phyloP scores from a whole-genome alignment of 2,113 vertebrate genomes.

The Edolisoma coerulescens region DNA sequence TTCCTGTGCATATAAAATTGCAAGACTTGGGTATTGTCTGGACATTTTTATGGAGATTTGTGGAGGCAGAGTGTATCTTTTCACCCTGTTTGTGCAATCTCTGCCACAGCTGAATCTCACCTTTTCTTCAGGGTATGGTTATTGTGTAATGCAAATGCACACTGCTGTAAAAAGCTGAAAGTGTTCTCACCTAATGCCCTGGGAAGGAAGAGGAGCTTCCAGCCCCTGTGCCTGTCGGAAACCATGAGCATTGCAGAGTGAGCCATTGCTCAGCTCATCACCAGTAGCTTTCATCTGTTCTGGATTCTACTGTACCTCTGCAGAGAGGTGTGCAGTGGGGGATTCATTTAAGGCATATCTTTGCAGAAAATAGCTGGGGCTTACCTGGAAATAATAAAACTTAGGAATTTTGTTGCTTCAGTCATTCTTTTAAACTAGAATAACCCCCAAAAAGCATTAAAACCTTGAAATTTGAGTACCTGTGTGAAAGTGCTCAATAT shows the following conservation, averaged over 20 bases:
- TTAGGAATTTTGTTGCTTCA: background rate
- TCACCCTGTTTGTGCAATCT: background rate
- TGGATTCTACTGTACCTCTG: background rate
- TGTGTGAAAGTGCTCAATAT: background rate
- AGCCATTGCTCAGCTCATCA: background rate
- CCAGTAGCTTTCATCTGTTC: background rate
- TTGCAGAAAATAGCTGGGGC: background rate
- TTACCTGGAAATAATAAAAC: background rate
- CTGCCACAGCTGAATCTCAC: background rate
- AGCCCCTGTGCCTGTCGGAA: background rate
- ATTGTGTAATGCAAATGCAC: background rate
- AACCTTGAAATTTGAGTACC: background rate
- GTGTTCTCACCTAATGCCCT: background rate
- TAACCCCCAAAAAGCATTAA: background rate
- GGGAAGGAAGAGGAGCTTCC: background rate
- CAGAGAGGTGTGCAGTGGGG: background rate
- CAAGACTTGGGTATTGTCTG: background rate
- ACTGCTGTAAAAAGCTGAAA: background rate
- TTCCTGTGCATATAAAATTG: background rate
- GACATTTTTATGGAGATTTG: background rate
- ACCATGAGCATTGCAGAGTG: background rate
- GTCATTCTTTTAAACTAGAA: background rate
- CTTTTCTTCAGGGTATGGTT: background rate
- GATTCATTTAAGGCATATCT: background rate
- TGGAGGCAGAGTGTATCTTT: background rate